Evolutionary conservation across 2,888 invertebrate species (phyloP), one percentile per base, ranked within the genome.

Genomic region (Alsophila aescularia): DNA sequence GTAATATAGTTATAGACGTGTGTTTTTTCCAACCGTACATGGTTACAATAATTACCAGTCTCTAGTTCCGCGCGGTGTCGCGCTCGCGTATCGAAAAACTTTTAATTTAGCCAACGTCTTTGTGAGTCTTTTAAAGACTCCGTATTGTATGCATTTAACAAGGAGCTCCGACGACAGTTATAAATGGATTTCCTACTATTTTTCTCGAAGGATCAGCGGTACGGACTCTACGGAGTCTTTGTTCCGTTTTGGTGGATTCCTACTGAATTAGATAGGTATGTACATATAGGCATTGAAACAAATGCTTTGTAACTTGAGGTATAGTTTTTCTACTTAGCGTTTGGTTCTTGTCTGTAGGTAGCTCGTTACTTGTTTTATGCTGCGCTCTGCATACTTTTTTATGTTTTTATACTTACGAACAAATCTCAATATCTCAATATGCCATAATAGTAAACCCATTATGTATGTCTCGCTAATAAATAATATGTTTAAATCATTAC

Each of bases 131-230:
- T 85, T 90, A 88, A 89, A 91, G 90, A 89, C 87, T 85, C 88
- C 83, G 90, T 90, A 91, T 91, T 91, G 90, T 90, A 90, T 91
- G 90, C 90, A 89, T 90, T 88, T 90, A 91, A 90, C 90, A 90
- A 91, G 90, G 87, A 89, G 82, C 81, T 77, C 71, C 77, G 66
- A 83, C 78, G 90, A 90, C 90, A 89, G 89, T 77, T 90, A 90
- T 90, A 87, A 90, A 91, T 91, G 90, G 85, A 70, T 84, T 85
- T 83, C 76, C 84, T 85, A 87, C 90, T 89, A 91, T 91, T 90
- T 90, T 89, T 89, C 90, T 88, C 87, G 79, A 85, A 87, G 87
- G 87, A 88, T 86, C 87, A 84, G 82, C 82, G 86, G 81, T 81
- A 82, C 75, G 31, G 43, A 34, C 39, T 49, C 43, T 27, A 15